Base-by-base conservation (phyloP, 1,140 invertebrate species). In the Drosophila tsacasi region DNA sequence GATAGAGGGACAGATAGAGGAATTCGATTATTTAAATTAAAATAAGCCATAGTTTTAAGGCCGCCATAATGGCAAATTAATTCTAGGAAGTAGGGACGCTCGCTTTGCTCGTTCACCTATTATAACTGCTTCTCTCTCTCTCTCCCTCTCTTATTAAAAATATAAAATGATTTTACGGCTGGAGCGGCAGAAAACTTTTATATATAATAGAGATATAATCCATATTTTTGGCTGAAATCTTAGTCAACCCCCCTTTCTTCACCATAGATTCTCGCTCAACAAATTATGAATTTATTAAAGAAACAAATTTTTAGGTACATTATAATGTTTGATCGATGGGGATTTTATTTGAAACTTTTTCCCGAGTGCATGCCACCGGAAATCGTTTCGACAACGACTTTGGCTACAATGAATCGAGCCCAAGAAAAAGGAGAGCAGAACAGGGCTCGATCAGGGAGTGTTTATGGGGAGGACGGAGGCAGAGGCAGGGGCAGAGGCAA, bases 361-460 rank as follows among this genome's bases (percentile, higher is more conserved):
- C 15, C 12, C 6, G 2, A 32, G 63, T 79, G 57, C 64, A 72
- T 73, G 67, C 61, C 83, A 86, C 83, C 83, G 83, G 83, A 86
- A 86, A 86, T 86, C 79, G 83, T 81, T 84, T 68, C 66, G 63
- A 83, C 39, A 46, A 49, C 37, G 25, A 39, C 25, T 42, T 57
- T 57, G 54, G 54, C 35, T 57, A 57, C 54, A 57, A 57, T 39
- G 54, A 57, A 39, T 57, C 35, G 54, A 21, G 54, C 35, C 35
- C 23, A 17, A 55, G 60, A 27, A 63, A 67, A 68, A 46, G 42
- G 37, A 39, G 58, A 60, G 47, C 71, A 50, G 60, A 75, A 37
- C 52, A 64, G 42, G 67, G 37, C 40, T 47, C 13, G 52, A 73
- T 59, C 46, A n/a, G 32, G 37, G 44, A 50, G 54, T 30, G n/a